Base-by-base conservation (phyloP, 2,797 vertebrate genomes). In the Atherinosoma microstoma region DNA sequence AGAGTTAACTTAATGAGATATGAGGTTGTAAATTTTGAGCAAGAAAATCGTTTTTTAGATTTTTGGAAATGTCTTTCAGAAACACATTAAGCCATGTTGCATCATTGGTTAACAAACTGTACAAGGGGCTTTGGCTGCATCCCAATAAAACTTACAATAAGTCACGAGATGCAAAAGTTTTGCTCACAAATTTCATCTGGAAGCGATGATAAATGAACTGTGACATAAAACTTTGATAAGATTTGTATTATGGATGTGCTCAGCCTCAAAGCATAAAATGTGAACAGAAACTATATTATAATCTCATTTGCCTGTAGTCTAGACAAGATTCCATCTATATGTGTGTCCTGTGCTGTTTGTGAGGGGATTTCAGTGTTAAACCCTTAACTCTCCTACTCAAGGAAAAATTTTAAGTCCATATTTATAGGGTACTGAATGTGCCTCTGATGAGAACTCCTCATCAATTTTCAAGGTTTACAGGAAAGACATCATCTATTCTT, bases 21-120 rank as follows among this genome's bases (percentile, higher is more conserved):
- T 38, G 78, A 65, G 47, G 62, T 53, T 34, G 16, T 30, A 12
- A 29, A 38, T 56, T 30, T 54, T 49, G 35, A 34, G 16, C 1
- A 62, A 53, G 20, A 81, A 81, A 59, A 74, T 22, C 64, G 29
- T 72, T 75, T 36, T 70, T 66, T 60, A 49, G 29, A 24, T 56
- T 78, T 81, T 78, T 83, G 73, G 66, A 84, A 67, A 64, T 58
- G 60, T 67, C 80, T 76, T n/a, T 78, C 61, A 76, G 51, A 79
- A 79, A 68, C 70, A 27, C 73, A 87, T 56, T 16, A 79, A 69
- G 63, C 22, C 62, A 51, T 1, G 35, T 51, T 24, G 54, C 65
- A 73, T 73, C 56, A 64, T 64, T 58, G 13, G 57, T 80, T 69
- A 77, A 40, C 60, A 53, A 47, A 29, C 63, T n/a, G 62, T 59